Evolutionary conservation across 2,113 vertebrate genomes (phyloP).

Genomic region (Caracal caracal): DNA sequence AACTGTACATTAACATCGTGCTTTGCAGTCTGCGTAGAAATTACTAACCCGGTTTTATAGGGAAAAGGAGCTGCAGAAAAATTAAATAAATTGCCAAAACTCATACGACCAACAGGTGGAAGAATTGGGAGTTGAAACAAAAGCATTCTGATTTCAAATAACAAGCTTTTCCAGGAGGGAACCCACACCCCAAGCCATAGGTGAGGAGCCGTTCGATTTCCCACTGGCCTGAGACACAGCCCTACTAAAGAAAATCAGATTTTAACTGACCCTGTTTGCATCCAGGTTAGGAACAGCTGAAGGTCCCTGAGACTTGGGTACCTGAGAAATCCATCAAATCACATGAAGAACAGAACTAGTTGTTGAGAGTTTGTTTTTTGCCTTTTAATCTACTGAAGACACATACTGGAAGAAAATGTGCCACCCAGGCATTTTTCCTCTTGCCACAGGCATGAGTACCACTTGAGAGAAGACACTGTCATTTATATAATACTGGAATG

Average conservation of each 20-base stretch:
- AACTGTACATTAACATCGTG: accelerated
- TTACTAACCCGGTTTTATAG: no score
- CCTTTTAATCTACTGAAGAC: not conserved
- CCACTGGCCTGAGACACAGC: no score
- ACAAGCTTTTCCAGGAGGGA: accelerated
- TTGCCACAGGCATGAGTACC: conserved; percentile 43
- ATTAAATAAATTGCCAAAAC: not conserved
- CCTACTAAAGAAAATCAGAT: not conserved
- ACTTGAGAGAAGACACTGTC: conserved; percentile 45
- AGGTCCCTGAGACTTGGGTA: not conserved
- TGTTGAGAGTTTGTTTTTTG: not conserved
- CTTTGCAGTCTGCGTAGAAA: accelerated
- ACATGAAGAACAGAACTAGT: not conserved
- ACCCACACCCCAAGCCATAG: accelerated
- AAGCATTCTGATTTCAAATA: not conserved
- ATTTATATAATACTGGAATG: not conserved
- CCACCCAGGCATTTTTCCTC: not conserved
- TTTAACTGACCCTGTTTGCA: not conserved
- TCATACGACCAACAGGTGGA: not conserved
- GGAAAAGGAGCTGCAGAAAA: not conserved
- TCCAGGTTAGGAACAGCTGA: not conserved
- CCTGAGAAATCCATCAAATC: not conserved
- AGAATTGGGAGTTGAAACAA: not conserved
- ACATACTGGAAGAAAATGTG: not conserved
- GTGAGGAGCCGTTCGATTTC: accelerated